Evolutionary conservation across 2,888 invertebrate genomes (phyloP), one percentile per base, ranked within the genome.

Genomic region (Gastrophysa polygoni): DNA sequence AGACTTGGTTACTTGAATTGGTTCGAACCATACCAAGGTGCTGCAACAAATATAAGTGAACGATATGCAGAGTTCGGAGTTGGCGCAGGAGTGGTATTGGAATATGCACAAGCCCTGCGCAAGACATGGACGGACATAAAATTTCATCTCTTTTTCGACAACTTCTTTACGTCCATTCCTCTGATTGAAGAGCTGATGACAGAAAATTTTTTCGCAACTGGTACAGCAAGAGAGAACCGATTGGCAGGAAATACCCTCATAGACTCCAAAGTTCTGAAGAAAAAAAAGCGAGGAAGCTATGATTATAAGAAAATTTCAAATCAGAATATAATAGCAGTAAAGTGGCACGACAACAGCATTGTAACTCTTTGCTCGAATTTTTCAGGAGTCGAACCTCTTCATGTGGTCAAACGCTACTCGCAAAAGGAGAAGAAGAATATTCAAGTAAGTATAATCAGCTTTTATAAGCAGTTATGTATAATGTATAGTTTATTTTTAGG

Each of bases 1-100:
- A n/a, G n/a, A n/a, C n/a, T 11, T 68, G 73, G 75, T 10, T 76
- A 74, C 62, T 63, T 71, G 49, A 57, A 64, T 20, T 72, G 71
- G 65, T 70, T 73, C 48, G 69, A 74, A 55, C 71, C 73, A 11
- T 74, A 74, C 59, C 67, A 73, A 60, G 73, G 73, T 21, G 56
- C 68, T 20, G 47, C 52, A 17, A 49, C 56, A 16, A 66, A 68
- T 11, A 55, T 51, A 16, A 57, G 29, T n/a, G 34, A 32, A 17
- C 68, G 64, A 46, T 61, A 57, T 57, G 55, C 61, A 43, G 43
- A 43, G 43, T 10, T 43, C 43, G 11, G 43, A 10, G 11, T 43
- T 43, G 43, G 43, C 43, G 43, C 43, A 43, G 43, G 11, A 43
- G n/a, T n/a, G 14, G 43, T 52, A 11, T 43, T 64, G 24, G 57